These are phyloP conservation scores for Apteryx owenii DNA, from an alignment of 2,113 vertebrate species.

Conservation along the genomic window DNA sequence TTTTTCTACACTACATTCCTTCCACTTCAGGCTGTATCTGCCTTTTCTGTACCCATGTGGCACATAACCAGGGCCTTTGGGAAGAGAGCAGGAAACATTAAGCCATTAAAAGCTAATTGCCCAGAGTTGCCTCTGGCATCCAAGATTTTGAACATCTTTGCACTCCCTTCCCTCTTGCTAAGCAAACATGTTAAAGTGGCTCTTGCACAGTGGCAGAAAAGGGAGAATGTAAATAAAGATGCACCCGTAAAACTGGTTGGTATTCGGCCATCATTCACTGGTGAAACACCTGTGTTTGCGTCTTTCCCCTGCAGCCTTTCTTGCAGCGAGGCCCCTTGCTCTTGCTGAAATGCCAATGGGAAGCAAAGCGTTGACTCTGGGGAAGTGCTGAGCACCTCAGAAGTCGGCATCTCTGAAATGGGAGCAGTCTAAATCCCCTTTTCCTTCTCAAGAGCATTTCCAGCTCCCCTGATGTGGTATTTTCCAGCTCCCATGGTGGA, in stretches of 20 bases:
- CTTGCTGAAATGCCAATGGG: not conserved
- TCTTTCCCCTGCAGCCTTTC: not conserved
- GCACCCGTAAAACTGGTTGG: not conserved
- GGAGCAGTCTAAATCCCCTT: not conserved
- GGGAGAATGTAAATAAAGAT: not conserved
- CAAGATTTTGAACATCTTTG: not conserved
- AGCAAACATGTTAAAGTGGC: not conserved
- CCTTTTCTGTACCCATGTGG: not conserved
- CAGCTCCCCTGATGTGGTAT: not conserved
- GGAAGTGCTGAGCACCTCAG: not conserved
- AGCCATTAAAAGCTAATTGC: not conserved
- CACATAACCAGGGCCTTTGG: not conserved
- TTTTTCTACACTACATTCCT: not conserved
- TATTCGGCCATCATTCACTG: not conserved
- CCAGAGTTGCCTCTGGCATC: not conserved
- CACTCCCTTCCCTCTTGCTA: not conserved
- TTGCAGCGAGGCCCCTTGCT: not conserved
- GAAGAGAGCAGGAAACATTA: not conserved
- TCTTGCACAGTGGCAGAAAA: not conserved
- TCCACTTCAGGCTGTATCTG: not conserved
- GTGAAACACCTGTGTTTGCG: not conserved
- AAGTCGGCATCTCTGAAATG: not conserved
- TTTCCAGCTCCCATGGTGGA: not conserved
- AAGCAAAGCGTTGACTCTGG: not conserved
- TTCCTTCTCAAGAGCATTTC: not conserved